Evolutionary conservation across 2,113 vertebrate genomes (phyloP).

Genomic region (Scopus umbretta): DNA sequence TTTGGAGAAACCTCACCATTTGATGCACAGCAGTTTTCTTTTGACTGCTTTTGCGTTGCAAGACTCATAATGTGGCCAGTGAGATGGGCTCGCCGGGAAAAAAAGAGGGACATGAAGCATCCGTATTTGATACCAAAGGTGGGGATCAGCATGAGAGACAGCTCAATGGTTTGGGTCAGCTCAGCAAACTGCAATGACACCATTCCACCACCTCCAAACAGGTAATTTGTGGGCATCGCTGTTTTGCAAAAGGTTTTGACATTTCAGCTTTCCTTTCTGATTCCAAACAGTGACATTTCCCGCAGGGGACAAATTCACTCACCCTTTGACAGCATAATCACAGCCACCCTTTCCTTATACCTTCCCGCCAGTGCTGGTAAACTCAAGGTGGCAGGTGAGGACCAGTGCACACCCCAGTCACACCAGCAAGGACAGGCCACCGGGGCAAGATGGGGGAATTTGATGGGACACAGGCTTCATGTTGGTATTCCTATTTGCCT

Average conservation of each 20-base stretch:
- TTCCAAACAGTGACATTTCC: neutral
- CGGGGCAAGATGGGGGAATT: neutral
- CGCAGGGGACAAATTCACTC: neutral
- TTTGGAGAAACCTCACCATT: neutral
- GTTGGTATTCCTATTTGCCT: neutral
- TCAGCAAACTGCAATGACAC: neutral
- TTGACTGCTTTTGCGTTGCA: neutral
- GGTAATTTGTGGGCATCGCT: neutral
- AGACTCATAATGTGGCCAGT: neutral
- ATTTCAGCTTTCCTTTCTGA: neutral
- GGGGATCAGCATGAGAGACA: neutral
- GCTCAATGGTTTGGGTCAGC: neutral
- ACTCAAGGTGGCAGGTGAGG: neutral
- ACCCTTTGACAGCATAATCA: neutral
- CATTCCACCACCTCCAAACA: neutral
- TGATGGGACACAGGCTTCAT: neutral
- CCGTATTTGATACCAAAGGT: neutral
- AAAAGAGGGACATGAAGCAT: neutral
- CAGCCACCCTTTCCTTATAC: neutral
- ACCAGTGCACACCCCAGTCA: no score
- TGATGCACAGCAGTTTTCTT: neutral
- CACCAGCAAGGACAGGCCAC: neutral
- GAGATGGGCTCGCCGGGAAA: neutral
- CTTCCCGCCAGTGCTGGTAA: neutral
- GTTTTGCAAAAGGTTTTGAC: constrained; percentile 15